Evolutionary conservation across 2,888 invertebrate genomes (phyloP), one percentile per base, ranked within the genome.

Genomic region (Perdita meconis): DNA sequence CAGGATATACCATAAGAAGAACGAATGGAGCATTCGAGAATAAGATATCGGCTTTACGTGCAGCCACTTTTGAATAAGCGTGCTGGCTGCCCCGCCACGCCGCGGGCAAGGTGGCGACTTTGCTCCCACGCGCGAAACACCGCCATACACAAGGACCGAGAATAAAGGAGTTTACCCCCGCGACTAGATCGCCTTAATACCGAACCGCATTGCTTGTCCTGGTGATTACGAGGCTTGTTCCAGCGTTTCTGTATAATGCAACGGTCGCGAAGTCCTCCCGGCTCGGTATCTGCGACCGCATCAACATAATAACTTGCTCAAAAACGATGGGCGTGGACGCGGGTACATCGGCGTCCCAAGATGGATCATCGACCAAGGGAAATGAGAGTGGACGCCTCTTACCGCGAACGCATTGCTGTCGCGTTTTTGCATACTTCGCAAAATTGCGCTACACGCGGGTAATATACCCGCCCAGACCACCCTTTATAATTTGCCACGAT

Each of bases 11-110:
- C 86, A 87, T 89, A 89, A 90, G 89, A 90, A 89, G 89, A 89
- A 89, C 90, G 89, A 90, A 91, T 90, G 91, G 89, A 90, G 89
- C 89, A 88, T 89, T 89, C 87, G 87, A 89, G 91, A 92, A 91
- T 91, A 92, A 92, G 91, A 91, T 92, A 91, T 92, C 91, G 90
- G 88, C 86, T 89, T 89, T 90, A 88, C 89, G 86, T 86, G 87
- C 85, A 77, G 87, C 78, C 81, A 83, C 80, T 88, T 88, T 87
- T 82, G 80, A 85, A 82, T 85, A 83, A 82, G 72, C 75, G 66
- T 57, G 74, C 47, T 47, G 44, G n/a, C 69, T 50, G 64, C 64
- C 38, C 19, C 73, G 83, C 81, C 80, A 80, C 76, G 85, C 83
- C 84, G 80, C 85, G 78, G 80, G 83, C 84, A 83, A 85, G 85